These are phyloP conservation scores for Entomobrya multifasciata DNA, from an alignment of 2,888 invertebrate species.

Conservation along the genomic window DNA sequence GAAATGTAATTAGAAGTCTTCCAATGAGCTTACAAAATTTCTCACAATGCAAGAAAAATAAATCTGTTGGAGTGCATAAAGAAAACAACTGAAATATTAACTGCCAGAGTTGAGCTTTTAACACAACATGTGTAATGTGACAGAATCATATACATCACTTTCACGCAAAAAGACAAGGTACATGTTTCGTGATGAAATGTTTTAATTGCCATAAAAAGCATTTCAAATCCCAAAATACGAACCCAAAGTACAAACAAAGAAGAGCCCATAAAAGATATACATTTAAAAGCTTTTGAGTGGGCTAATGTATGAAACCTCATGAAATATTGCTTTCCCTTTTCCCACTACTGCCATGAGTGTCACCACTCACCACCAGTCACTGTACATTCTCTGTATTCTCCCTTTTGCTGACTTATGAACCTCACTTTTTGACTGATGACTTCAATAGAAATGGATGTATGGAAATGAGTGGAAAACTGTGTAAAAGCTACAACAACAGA, in stretches of 20 bases:
- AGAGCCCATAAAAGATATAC: constrained; percentile 22
- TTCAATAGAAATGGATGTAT: constrained; percentile 64
- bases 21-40: no score
- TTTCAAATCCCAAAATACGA: constrained; percentile 28
- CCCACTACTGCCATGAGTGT: background rate
- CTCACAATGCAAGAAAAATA: no score
- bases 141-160: constrained; percentile 54
- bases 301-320: constrained; percentile 44
- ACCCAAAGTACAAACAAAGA: background rate
- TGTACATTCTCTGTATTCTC: background rate
- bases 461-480: constrained; percentile 69
- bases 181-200: constrained; percentile 65
- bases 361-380: background rate
- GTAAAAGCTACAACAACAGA: constrained; percentile 51
- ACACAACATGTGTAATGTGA: constrained; percentile 30
- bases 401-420: constrained; percentile 60
- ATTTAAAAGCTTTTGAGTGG: constrained; percentile 37
- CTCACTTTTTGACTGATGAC: constrained; percentile 69
- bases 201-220: constrained; percentile 67
- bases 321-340: constrained; percentile 28
- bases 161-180: constrained; percentile 55
- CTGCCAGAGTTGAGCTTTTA: constrained; percentile 29
- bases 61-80: constrained; percentile 11
- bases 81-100: constrained; percentile 17
- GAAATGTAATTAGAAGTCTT: no score